Percentiles rank a stretch among this genome's conserved stretches.
These are phyloP conservation scores for Sturnira hondurensis DNA, from an alignment of 2,113 vertebrate species.

Conservation along the genomic window DNA sequence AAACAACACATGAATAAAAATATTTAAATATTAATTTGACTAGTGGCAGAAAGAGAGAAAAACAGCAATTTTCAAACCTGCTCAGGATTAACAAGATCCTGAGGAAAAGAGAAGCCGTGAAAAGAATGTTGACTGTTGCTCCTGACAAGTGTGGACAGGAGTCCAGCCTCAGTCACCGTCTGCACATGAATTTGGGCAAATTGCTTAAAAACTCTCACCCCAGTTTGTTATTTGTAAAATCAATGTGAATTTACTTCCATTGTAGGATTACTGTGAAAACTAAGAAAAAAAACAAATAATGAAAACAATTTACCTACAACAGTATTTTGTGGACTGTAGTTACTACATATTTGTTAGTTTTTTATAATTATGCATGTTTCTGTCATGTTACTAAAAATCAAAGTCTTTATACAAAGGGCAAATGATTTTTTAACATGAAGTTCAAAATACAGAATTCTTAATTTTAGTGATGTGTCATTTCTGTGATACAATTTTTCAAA, in stretches of 20 bases:
- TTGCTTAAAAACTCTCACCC: not conserved
- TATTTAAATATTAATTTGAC: not conserved
- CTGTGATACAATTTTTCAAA: not conserved
- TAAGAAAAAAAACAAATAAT: not conserved
- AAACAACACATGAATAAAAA: not conserved
- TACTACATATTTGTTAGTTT: not conserved
- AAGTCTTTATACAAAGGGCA: not conserved
- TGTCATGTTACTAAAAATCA: not conserved
- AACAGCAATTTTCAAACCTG: not conserved
- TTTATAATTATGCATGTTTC: not conserved
- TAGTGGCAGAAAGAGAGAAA: not conserved
- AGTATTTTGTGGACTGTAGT: not conserved
- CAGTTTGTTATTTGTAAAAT: not conserved
- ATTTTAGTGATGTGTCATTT: not conserved
- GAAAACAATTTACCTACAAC: not conserved
- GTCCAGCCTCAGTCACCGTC: not conserved
- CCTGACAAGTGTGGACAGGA: not conserved
- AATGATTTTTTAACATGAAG: not conserved
- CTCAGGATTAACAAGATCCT: not conserved
- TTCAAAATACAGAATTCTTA: not conserved
- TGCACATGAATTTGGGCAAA: not conserved
- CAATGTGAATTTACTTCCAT: not conserved
- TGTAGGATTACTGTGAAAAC: not conserved
- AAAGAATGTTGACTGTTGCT: not conserved
- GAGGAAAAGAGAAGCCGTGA: not conserved